Conservation (phyloP, 2,888 invertebrate species). For the Plemyria rubiginata region DNA sequence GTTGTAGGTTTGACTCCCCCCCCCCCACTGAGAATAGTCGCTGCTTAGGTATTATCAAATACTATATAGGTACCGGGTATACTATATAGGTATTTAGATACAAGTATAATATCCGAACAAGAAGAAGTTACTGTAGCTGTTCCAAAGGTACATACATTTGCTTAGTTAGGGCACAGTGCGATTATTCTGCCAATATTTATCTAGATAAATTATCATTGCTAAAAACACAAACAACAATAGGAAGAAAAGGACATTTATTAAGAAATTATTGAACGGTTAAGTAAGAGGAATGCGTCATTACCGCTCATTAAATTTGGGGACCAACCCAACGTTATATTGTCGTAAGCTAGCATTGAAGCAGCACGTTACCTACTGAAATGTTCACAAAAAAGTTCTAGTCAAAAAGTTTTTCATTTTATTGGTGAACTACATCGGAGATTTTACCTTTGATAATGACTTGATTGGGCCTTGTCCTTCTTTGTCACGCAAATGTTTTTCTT, state of each 20-base stretch:
- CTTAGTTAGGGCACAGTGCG: too few relatives aligned
- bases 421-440: background rate
- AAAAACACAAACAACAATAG: too few relatives aligned
- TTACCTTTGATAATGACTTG: background rate
- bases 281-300: background rate
- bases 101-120: too few relatives aligned
- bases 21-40: too few relatives aligned
- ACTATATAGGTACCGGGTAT: too few relatives aligned
- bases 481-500: constrained; percentile 14
- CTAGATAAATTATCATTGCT: too few relatives aligned
- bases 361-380: constrained; percentile 25
- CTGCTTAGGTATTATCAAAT: too few relatives aligned
- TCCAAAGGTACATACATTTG: too few relatives aligned
- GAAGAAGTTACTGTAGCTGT: too few relatives aligned
- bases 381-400: background rate
- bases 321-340: constrained; percentile 24
- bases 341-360: constrained; percentile 20
- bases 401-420: background rate
- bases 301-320: background rate
- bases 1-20: too few relatives aligned
- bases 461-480: background rate
- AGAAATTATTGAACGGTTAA: background rate
- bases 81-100: too few relatives aligned
- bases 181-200: too few relatives aligned
- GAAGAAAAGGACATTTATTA: background rate